Base-by-base conservation (phyloP, 2,888 invertebrate genomes). In the Oscheius sp. region DNA sequence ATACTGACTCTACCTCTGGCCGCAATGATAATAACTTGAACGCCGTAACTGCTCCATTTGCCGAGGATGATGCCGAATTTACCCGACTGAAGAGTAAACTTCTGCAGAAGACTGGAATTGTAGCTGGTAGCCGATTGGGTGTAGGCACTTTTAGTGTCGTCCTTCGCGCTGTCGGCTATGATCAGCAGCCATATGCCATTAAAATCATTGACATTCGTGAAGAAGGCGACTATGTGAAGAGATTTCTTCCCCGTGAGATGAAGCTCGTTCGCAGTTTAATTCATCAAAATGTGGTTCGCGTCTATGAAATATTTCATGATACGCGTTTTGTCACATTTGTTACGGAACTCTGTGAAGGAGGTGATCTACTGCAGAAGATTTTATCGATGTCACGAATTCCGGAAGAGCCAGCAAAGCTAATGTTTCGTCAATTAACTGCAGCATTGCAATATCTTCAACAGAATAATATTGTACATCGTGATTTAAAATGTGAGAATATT, bases 401-500 rank as follows among this genome's bases (percentile, higher is more conserved):
- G 0, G 92, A 92, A 83, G 87, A 88, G 16, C 87, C 87, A 66
- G 87, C 89, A 1, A 87, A 86, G 64, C 73, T 80, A 21, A 84
- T 90, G 82, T 91, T 90, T 82, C 73, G 81, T 16, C 90, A 90
- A 79, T 80, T 91, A 29, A 85, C 88, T 13, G 87, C 84, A 27
- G 86, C 85, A 3, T 76, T 86, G 41, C 43, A 61, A 18, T 61
- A 61, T 43, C 61, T 61, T 13, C 43, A 61, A 2, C 61, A 59
- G 70, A 82, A 82, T 45, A 27, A 45, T 35, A n/a, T 35, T 6
- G 77, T 86, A 3, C 87, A 86, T 72, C 89, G 93, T 70, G 93
- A 93, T 87, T 88, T 93, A 72, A 93, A 93, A 86, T 93, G 93
- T 86, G 93, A 93, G 88, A 93, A 93, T 87, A 89, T 93, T 23